Evolutionary conservation across 2,888 invertebrate species (phyloP).

Genomic region (Tridacna crocea): DNA sequence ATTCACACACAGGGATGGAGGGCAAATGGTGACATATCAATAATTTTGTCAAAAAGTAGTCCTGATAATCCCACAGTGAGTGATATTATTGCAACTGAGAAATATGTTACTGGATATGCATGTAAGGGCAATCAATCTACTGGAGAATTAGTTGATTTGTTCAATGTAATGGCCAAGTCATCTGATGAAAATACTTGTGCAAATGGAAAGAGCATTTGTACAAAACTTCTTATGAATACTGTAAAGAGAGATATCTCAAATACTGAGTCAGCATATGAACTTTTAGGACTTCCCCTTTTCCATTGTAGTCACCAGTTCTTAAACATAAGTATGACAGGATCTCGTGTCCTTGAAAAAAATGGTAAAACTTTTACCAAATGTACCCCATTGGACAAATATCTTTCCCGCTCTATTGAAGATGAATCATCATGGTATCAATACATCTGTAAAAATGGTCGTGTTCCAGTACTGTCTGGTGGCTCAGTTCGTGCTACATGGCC

Average conservation of each 20-base stretch:
- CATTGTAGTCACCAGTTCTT: slow-evolving; percentile 60
- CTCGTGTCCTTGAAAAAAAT: slow-evolving; percentile 45
- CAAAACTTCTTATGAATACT: slow-evolving; percentile 59
- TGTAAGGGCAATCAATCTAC: slow-evolving; percentile 58
- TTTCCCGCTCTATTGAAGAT: background rate
- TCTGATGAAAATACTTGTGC: slow-evolving; percentile 17
- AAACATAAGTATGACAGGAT: slow-evolving; percentile 57
- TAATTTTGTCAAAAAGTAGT: slow-evolving; percentile 65
- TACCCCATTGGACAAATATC: slow-evolving; percentile 51
- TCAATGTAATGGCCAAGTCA: no score
- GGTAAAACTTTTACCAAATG: slow-evolving; percentile 6
- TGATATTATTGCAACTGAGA: slow-evolving; percentile 62
- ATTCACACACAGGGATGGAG: no score
- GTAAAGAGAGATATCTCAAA: no score
- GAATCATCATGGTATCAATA: slow-evolving; percentile 32
- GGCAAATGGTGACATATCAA: slow-evolving; percentile 64
- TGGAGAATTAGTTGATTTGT: no score
- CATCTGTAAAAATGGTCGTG: slow-evolving; percentile 17
- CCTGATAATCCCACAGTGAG: slow-evolving; percentile 57
- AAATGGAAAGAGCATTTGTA: slow-evolving; percentile 32
- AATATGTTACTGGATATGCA: slow-evolving; percentile 46
- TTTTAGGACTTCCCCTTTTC: slow-evolving; percentile 42
- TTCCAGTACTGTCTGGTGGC: background rate
- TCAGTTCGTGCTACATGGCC: slow-evolving; percentile 49
- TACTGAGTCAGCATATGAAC: slow-evolving; percentile 62